Evolutionary conservation across 2,888 invertebrate species (phyloP).

Genomic region (Eristalinus aeneus): DNA sequence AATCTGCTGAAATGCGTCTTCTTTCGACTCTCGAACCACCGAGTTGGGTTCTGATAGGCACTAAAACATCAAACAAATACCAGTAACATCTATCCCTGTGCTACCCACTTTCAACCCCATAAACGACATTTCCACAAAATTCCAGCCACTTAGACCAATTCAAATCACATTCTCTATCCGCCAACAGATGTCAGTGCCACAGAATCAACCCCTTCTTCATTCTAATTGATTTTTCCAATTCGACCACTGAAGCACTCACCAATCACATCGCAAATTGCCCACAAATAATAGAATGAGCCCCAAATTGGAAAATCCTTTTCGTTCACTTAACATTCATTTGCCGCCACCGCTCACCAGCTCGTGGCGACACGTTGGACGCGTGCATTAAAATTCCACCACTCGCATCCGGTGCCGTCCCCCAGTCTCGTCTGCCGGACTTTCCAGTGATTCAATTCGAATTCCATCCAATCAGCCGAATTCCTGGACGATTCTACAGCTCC

Average conservation of each 20-base stretch:
- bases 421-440: constrained; percentile 13
- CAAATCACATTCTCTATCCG: neutral
- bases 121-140: too few relatives aligned
- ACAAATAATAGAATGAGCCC: neutral
- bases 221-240: neutral
- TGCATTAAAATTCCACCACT: neutral
- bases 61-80: too few relatives aligned
- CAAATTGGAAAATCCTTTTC: neutral
- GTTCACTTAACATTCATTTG: neutral
- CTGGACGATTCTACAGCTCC: constrained; percentile 50
- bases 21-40: too few relatives aligned
- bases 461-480: constrained; percentile 58
- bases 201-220: neutral
- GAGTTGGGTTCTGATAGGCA: too few relatives aligned
- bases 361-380: neutral
- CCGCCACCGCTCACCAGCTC: neutral
- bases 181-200: neutral
- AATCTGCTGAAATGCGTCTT: too few relatives aligned
- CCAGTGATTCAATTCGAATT: constrained; percentile 42
- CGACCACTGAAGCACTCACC: neutral
- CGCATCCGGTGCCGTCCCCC: neutral
- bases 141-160: neutral
- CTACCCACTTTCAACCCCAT: too few relatives aligned
- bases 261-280: neutral
- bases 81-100: too few relatives aligned